Evolutionary conservation across 2,797 vertebrate species (phyloP), one percentile per base, ranked within the genome.

Genomic region (Eurystomus glaucurus): DNA sequence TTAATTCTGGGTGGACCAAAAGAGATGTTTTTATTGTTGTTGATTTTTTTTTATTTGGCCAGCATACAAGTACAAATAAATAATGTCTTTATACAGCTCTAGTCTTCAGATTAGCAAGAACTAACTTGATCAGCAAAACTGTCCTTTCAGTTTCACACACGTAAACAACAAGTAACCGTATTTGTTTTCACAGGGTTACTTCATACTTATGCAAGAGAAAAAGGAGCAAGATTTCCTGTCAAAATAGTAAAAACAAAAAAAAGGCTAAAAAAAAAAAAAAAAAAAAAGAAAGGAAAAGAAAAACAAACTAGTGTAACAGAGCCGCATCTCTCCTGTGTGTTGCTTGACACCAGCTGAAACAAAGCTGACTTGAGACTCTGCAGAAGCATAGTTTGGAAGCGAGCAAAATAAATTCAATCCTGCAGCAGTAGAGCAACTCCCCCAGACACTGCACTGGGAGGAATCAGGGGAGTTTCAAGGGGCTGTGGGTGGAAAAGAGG

Each of bases 401-500:
- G 15, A 97, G 75, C 60, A 94, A 95, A 97, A 92, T 85, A 93
- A 94, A 93, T 95, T 93, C 80, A 96, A 18, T 92, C 64, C 91
- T 93, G 76, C 69, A 95, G 90, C 92, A 92, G 66, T 3, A 93
- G 55, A 95, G 94, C 51, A 95, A 85, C 86, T 92, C 91, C 84
- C 86, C 71, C 52, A 21, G 92, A 91, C 78, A 85, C 28, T 0
- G 43, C 64, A 22, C 84, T 91, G 96, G 94, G 94, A 97, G 75
- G 90, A 94, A 97, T 92, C 94, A 93, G 81, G 78, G 90, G 88
- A 94, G 86, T 96, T 97, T 87, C 92, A 96, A 97, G 96, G 90
- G 81, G 54, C 92, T 96, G 96, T 97, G 95, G 91, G 91, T 97
- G 94, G 95, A 96, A 96, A 89, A 92, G 81, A 94, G 94, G 91